Evolutionary conservation across 30 jellyfish, hydroid and myxozoan genomes (phyloP), one percentile per base, ranked within the genome.

Genomic region (Cassiopea andromeda): DNA sequence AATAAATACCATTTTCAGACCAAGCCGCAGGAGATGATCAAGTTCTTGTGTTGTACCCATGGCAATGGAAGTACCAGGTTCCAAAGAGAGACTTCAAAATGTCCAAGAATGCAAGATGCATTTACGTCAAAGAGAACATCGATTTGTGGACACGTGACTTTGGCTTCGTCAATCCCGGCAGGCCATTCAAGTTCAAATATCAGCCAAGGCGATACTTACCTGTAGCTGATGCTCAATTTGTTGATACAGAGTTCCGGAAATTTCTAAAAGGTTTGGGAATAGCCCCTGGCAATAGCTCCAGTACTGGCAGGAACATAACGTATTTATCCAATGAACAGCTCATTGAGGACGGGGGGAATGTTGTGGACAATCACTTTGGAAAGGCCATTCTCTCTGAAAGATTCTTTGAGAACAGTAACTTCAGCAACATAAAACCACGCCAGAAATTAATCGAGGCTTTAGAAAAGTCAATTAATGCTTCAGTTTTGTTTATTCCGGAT

Each of bases 111-210:
- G 86, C 92, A 43, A 72, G 80, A 43, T 84, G 86, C 70, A 66
- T 84, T 14, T 38, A 59, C 46, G 76, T 60, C 27, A 47, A 84
- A 16, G 80, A 69, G 44, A 67, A 48, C 38, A 71, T 84, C 19
- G 92, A 84, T 46, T 58, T 84, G 67, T 84, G 92, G 92, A 72
- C 83, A 54, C 69, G 92, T 69, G 92, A 84, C 46, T 71, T 84
- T 67, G 85, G 92, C 2, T 48, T 75, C 13, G 86, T 84, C 46
- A 84, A 72, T 48, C 92, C 92, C 2, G 77, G 27, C 1, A 72
- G 86, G 38, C 92, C 85, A 16, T 69, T 84, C 54, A 84, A 84
- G 79, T 84, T 84, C 85, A 84, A 38, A 54, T 84, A 69, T 46
- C 80, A 47, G 64, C 92, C 92, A 49, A 84, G 54, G 43, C 50